Conservation (phyloP, 2,888 invertebrate genomes). For the Campopleginae sp. region DNA sequence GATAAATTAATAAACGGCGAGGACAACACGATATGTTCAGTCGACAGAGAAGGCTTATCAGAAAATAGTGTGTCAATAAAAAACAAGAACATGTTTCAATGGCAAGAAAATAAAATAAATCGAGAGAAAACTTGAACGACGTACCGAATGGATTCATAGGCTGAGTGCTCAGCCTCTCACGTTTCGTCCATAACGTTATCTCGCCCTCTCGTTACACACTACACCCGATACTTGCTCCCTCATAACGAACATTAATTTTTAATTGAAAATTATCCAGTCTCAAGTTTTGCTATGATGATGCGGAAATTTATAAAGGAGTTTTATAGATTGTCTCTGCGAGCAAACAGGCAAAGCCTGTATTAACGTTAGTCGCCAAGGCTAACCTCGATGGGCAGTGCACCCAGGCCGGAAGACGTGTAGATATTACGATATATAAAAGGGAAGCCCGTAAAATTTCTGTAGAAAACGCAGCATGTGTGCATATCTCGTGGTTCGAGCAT, state of each 20-base stretch:
- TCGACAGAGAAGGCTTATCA: not conserved
- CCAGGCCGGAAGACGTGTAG: conserved; percentile 16
- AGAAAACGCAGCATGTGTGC: conserved; percentile 31
- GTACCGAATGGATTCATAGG: not conserved
- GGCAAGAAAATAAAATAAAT: not conserved
- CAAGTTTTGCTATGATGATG: conserved; percentile 38
- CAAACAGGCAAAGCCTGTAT: conserved; percentile 45
- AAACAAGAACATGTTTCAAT: not conserved
- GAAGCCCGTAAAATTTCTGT: conserved; percentile 33
- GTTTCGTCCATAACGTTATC: conserved; percentile 41
- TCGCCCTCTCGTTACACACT: conserved; percentile 36
- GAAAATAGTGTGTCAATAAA: not conserved
- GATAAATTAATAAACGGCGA: conserved; percentile 30
- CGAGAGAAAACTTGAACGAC: not conserved
- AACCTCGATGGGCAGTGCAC: not conserved
- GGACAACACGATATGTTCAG: conserved; percentile 10
- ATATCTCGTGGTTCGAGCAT: conserved; percentile 18
- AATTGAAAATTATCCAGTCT: conserved; percentile 62
- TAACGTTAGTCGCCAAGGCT: conserved; percentile 15
- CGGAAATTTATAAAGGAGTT: conserved; percentile 51
- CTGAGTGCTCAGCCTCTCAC: conserved; percentile 14
- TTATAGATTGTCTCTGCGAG: not conserved
- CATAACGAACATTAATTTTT: conserved; percentile 53
- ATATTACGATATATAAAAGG: conserved; percentile 49
- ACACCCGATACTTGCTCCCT: conserved; percentile 28